Evolutionary conservation across 2,113 vertebrate genomes (phyloP).

Genomic region (Thamnaconus septentrionalis): DNA sequence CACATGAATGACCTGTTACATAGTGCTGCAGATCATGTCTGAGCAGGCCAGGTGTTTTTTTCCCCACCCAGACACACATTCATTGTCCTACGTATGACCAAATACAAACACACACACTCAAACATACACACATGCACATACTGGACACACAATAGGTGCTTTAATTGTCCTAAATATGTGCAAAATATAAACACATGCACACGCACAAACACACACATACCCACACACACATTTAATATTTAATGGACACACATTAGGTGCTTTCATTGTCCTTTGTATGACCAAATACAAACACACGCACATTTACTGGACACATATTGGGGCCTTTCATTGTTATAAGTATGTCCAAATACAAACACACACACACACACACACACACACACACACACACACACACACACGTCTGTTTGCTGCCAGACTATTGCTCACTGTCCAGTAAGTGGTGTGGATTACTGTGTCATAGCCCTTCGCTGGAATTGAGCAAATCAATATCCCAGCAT

Average conservation of each 20-base stretch:
- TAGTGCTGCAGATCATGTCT: slow-evolving; percentile 10
- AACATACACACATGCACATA: background rate
- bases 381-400: slow-evolving; percentile 3
- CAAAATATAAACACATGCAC: no score
- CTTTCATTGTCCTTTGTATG: slow-evolving; percentile 27
- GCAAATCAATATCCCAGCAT: slow-evolving; percentile 46
- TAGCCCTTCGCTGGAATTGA: slow-evolving; percentile 38
- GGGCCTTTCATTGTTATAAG: slow-evolving; percentile 23
- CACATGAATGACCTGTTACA: slow-evolving; percentile 21
- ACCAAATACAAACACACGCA: slow-evolving; percentile 8
- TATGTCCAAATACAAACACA: slow-evolving; percentile 10
- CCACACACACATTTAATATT: no score
- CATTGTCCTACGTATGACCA: slow-evolving; percentile 22
- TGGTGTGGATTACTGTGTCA: slow-evolving; percentile 69
- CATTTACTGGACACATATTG: background rate
- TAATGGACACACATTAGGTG: background rate
- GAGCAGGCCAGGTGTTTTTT: background rate
- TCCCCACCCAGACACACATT: background rate
- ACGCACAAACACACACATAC: no score
- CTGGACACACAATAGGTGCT: no score
- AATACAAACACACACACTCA: slow-evolving; percentile 7
- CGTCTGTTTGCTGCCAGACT: slow-evolving; percentile 17
- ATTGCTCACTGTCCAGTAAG: slow-evolving; percentile 57
- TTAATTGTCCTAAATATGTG: no score
- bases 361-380: background rate